phyloP scores from a whole-genome alignment of 2,888 invertebrate species.

The Eretmocerus hayati region DNA sequence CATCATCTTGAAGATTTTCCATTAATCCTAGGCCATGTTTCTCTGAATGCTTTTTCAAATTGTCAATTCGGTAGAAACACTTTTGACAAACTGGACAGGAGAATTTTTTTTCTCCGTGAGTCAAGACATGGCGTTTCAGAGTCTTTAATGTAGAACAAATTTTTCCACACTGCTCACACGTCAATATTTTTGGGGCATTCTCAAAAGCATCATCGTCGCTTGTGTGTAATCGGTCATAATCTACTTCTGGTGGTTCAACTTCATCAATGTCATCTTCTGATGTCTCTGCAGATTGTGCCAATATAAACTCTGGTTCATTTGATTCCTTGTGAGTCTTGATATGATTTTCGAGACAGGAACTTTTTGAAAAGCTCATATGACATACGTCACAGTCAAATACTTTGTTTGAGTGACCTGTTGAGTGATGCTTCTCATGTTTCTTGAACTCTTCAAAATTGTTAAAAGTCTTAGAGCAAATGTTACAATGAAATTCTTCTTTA shows the following conservation, averaged over 20 bases:
- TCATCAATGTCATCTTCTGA: not conserved
- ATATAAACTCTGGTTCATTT: conserved; percentile 19
- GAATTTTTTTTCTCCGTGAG: conserved; percentile 45
- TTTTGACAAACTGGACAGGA: conserved; percentile 45
- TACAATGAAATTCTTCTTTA: conserved; percentile 40
- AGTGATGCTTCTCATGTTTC: conserved; percentile 36
- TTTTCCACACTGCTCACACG: conserved; percentile 41
- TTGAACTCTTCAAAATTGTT: conserved; percentile 39
- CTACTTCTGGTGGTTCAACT: not conserved
- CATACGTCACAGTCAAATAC: conserved; percentile 39
- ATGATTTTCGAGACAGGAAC: conserved; percentile 35
- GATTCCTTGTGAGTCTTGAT: conserved; percentile 36
- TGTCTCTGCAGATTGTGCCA: not conserved
- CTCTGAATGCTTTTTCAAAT: conserved; percentile 44
- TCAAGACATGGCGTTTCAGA: conserved; percentile 38
- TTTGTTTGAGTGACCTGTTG: conserved; percentile 32
- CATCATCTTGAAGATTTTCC: conserved; percentile 41
- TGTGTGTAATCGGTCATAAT: conserved; percentile 30
- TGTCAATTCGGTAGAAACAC: conserved; percentile 44
- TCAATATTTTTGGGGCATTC: conserved; percentile 36
- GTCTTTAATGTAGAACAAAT: conserved; percentile 42
- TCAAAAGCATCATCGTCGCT: conserved; percentile 20
- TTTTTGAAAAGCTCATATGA: conserved; percentile 36
- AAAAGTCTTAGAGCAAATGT: conserved; percentile 38
- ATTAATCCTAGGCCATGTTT: conserved; percentile 43